Conservation (phyloP, 2,888 invertebrate species). For the Synanthedon myopaeformis region DNA sequence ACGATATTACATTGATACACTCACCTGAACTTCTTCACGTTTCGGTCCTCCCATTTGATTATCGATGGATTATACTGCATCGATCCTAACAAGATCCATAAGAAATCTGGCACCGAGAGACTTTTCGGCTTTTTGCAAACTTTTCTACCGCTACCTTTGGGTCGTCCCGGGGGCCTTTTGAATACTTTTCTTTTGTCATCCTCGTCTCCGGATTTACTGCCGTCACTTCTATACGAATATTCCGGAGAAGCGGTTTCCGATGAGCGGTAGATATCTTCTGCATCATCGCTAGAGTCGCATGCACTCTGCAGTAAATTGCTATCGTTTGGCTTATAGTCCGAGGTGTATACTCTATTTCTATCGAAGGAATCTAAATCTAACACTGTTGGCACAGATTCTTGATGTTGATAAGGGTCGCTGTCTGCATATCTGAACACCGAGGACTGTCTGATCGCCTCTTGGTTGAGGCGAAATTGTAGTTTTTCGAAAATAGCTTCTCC, state of each 20-base stretch:
- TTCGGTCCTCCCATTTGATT: constrained; percentile 90
- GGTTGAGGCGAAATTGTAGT: constrained; percentile 40
- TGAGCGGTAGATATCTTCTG: constrained; percentile 44
- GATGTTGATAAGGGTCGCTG: constrained; percentile 35
- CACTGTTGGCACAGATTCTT: constrained; percentile 39
- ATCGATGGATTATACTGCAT: constrained; percentile 82
- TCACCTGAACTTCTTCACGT: constrained; percentile 82
- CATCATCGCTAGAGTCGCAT: constrained; percentile 56
- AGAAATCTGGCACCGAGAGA: constrained; percentile 84
- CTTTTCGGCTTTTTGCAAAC: constrained; percentile 54
- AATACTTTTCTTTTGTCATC: constrained; percentile 53
- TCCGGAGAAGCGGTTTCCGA: constrained; percentile 53
- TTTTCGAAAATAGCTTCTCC: constrained; percentile 47
- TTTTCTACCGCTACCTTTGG: constrained; percentile 61
- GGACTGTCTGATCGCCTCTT: constrained; percentile 39
- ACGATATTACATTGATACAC: constrained; percentile 12
- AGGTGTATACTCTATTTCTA: constrained; percentile 34
- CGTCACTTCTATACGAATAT: constrained; percentile 52
- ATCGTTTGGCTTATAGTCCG: constrained; percentile 49
- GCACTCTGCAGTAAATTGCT: constrained; percentile 27
- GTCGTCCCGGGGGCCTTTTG: constrained; percentile 69
- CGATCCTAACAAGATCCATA: constrained; percentile 82
- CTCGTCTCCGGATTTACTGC: constrained; percentile 58
- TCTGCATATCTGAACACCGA: constrained; percentile 48
- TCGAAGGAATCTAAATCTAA: constrained; percentile 48